Evolutionary conservation across 2,113 vertebrate species (phyloP), one percentile per base, ranked within the genome.

Genomic region (Himantopus leucocephalus): DNA sequence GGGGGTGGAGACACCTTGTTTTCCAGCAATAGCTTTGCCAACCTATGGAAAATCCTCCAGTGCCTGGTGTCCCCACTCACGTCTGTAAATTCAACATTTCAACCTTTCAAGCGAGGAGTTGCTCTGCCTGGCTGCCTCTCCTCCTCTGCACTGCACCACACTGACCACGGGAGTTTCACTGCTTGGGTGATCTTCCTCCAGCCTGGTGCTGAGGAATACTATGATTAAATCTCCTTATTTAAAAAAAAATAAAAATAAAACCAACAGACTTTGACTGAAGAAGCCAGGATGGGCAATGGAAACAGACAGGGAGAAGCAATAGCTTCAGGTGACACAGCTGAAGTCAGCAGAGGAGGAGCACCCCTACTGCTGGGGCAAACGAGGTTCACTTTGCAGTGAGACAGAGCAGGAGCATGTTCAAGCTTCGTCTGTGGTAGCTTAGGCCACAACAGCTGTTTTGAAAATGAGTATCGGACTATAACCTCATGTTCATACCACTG

Each of bases 291-390:
- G 41, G 39, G 29, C 6, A 12, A 45, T 41, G 64, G 70, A 60
- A 75, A 41, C 15, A 14, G 47, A 14, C 37, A 75, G 43, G 60
- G 29, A 85, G 15, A 22, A 93, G 81, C 52, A 87, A 1, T 48
- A 71, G 45, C 21, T 87, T 53, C 47, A 86, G 37, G 22, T 37
- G 63, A 26, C 21, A 83, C 20, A 86, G 67, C 39, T 85, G 43
- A 70, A 80, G n/a, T 35, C 45, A 29, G 50, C n/a, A 56, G 48
- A 88, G 23, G 6, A 68, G 43, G 14, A 56, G 15, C 26, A 83
- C 9, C 35, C 9, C 19, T 67, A 4, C 4, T 12, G 5, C 45
- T 43, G 14, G 14, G 34, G 59, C 0, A 0, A 68, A 47, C 8
- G 5, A 9, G 35, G 34, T 48, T 84, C 41, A 9, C 26, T 84